phyloP scores from a whole-genome alignment of 2,888 invertebrate species.

The Axea sp. region DNA sequence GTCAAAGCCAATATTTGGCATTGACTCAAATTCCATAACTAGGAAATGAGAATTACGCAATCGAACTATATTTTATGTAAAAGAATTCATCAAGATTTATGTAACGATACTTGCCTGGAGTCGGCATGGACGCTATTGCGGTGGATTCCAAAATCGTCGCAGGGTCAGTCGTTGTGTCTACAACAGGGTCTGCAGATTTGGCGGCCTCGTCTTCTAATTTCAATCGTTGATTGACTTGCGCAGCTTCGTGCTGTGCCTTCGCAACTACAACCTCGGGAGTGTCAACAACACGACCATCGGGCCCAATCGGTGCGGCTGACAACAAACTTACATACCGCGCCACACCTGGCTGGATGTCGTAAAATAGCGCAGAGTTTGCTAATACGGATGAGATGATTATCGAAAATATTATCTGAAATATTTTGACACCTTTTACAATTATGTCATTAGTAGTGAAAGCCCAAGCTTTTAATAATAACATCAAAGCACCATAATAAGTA shows the following conservation, averaged over 20 bases:
- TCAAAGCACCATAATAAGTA: too few relatives aligned
- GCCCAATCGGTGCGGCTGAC: slow-evolving; percentile 71
- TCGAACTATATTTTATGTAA: background rate
- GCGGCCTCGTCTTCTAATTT: slow-evolving; percentile 64
- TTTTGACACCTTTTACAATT: too few relatives aligned
- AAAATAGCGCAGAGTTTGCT: slow-evolving; percentile 31
- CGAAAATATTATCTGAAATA: slow-evolving; percentile 38
- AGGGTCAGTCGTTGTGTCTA: slow-evolving; percentile 27
- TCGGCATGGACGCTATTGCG: slow-evolving; percentile 8
- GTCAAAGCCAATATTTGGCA: slow-evolving; percentile 11
- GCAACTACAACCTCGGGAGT: slow-evolving; percentile 75
- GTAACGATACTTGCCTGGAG: slow-evolving; percentile 15
- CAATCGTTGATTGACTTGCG: slow-evolving; percentile 71
- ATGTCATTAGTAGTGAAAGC: too few relatives aligned
- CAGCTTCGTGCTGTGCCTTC: slow-evolving; percentile 75
- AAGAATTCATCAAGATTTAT: too few relatives aligned
- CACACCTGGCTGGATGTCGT: slow-evolving; percentile 22
- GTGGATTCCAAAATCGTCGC: slow-evolving; percentile 9
- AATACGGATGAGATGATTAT: slow-evolving; percentile 30
- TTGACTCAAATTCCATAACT: background rate
- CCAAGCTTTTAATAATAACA: too few relatives aligned
- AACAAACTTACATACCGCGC: slow-evolving; percentile 15
- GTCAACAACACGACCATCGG: slow-evolving; percentile 75
- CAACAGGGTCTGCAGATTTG: slow-evolving; percentile 58
- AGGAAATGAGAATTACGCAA: background rate